Evolutionary conservation across 1,140 invertebrate genomes (phyloP).

Genomic region (Zaprionus lachaisei): DNA sequence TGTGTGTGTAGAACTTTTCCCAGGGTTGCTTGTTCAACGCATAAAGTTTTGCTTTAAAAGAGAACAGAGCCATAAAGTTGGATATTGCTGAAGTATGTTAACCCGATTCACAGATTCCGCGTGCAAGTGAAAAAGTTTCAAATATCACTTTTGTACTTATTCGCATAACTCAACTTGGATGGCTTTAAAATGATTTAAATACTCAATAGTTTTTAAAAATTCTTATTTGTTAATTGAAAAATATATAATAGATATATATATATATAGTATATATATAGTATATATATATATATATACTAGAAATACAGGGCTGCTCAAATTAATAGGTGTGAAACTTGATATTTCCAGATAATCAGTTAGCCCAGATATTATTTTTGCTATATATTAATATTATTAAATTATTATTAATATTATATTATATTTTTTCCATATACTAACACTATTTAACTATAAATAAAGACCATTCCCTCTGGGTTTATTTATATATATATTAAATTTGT

Average conservation of each 20-base stretch:
- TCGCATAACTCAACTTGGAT: not conserved
- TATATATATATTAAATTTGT: not conserved
- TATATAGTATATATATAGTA: not conserved
- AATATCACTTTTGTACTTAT: not conserved
- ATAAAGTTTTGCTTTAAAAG: conserved; percentile 48
- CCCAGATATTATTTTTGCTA: no score
- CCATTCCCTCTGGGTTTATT: not conserved
- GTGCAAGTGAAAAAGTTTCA: not conserved
- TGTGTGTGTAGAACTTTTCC: conserved; percentile 42
- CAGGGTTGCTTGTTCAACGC: conserved; percentile 50
- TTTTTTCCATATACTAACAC: no score
- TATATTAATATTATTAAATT: no score
- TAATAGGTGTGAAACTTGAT: no score
- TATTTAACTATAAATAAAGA: no score
- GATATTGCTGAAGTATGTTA: not conserved
- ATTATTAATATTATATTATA: no score
- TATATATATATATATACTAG: not conserved
- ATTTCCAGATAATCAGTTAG: not conserved
- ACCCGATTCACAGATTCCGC: not conserved
- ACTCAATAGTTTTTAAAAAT: no score
- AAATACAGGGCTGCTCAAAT: not conserved
- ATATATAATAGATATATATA: not conserved
- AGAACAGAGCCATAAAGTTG: conserved; percentile 17
- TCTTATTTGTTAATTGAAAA: not conserved
- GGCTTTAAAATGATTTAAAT: not conserved